Percentiles rank a stretch among this genome's conserved stretches.
Conservation (phyloP, 2,888 invertebrate species). For the Dioctria linearis region DNA sequence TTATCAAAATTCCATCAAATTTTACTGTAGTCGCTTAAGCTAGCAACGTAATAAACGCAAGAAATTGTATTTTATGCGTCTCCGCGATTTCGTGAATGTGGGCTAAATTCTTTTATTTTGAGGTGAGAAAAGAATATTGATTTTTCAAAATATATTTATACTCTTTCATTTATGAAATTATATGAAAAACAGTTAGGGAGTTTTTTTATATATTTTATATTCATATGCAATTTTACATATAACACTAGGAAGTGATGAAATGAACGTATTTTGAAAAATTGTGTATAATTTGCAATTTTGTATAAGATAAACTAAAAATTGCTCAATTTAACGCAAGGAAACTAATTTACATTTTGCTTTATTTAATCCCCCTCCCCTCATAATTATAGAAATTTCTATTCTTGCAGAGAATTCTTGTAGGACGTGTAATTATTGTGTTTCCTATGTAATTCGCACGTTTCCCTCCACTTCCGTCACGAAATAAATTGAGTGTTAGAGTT, state of each 20-base stretch:
- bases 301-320: too few species aligned
- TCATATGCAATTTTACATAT: too few species aligned
- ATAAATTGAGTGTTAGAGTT: background rate
- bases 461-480: background rate
- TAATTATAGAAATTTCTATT: background rate
- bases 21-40: background rate
- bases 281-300: too few species aligned
- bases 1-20: background rate
- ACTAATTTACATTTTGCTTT: background rate
- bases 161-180: too few species aligned
- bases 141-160: constrained; percentile 17
- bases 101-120: constrained; percentile 87
- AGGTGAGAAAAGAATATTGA: constrained; percentile 75
- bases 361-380: too few species aligned
- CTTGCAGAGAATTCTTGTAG: background rate
- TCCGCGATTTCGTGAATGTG: constrained; percentile 84
- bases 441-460: background rate
- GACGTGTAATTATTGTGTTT: background rate
- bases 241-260: too few species aligned
- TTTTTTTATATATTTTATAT: too few species aligned
- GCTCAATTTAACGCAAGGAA: too few species aligned
- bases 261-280: too few species aligned
- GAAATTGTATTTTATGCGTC: background rate
- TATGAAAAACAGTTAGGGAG: too few species aligned
- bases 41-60: background rate